These are phyloP conservation scores for Gastracanthus pulcherrimus DNA, from an alignment of 2,888 invertebrate genomes.

Conservation along the genomic window DNA sequence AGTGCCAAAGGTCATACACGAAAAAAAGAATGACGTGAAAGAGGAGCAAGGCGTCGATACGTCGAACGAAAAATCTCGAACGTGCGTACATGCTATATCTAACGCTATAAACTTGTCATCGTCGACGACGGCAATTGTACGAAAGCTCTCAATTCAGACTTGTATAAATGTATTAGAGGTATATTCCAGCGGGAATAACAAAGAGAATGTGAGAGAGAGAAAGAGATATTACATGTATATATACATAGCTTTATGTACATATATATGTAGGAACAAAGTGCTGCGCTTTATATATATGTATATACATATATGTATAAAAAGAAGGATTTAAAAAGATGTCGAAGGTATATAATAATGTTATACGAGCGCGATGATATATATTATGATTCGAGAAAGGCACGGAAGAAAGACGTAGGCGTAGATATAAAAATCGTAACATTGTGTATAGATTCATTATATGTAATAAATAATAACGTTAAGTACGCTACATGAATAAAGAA, in stretches of 20 bases:
- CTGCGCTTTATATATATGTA: constrained; percentile 61
- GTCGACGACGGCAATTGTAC: background rate
- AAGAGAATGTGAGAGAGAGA: constrained; percentile 39
- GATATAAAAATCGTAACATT: constrained; percentile 57
- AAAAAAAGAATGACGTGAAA: constrained; percentile 8
- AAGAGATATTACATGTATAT: constrained; percentile 37
- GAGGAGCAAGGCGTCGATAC: background rate
- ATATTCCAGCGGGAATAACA: constrained; percentile 56
- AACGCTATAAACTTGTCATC: background rate
- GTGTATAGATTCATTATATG: constrained; percentile 67
- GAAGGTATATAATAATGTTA: constrained; percentile 14
- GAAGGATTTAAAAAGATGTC: background rate
- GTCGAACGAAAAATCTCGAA: constrained; percentile 1
- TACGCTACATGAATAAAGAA: constrained; percentile 3
- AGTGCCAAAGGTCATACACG: constrained; percentile 48
- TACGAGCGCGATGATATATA: constrained; percentile 45
- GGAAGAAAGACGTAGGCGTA: constrained; percentile 45
- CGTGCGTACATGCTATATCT: background rate
- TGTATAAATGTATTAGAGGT: constrained; percentile 68
- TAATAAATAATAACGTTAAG: constrained; percentile 58
- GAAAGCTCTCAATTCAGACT: constrained; percentile 52
- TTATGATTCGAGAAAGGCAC: constrained; percentile 46
- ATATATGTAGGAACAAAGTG: constrained; percentile 47
- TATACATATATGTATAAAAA: constrained; percentile 59
- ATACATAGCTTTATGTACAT: constrained; percentile 57